Evolutionary conservation across 2,888 invertebrate species (phyloP), one percentile per base, ranked within the genome.

Genomic region (Argynnis bischoffii): DNA sequence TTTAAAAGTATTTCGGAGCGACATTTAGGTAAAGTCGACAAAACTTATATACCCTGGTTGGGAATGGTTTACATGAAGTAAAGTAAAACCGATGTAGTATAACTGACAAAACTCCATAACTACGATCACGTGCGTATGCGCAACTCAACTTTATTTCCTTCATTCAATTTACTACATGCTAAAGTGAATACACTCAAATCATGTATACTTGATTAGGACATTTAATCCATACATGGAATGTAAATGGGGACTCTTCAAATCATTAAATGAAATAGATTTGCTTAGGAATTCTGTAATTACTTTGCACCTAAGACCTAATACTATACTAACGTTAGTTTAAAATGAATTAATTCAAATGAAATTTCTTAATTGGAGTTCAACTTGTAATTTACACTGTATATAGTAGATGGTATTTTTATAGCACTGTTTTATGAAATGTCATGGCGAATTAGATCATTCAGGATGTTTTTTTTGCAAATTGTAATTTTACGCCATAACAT

Each of bases 271-370:
- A 51, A 51, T 63, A 8, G 41, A 53, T 63, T 63, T 51, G 53
- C 35, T 46, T 14, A 59, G 26, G 59, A 54, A 48, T 66, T 35
- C 14, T 47, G 31, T 66, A 66, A 59, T 59, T 54, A 53, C 59
- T 47, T 53, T 21, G 16, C 47, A 16, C 31, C 35, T 46, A 14
- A 56, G 41, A 8, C 35, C 35, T 3, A 41, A 56, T 6, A 56
- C 18, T 56, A 41, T 11, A 41, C 11, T 41, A 41, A 8, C 35
- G 35, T 56, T 18, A 8, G 11, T 55, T 16, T 55, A 56, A 56
- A 55, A 64, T 59, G 48, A 59, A 41, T 66, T 53, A 66, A 59
- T 66, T 50, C 18, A 31, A 59, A 31, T 59, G 59, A 66, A 47
- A 53, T 65, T 59, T 13, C n/a, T 54, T n/a, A 41, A 59, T 65